Conservation (phyloP, 64 coral and sea anemone species). For the Porites australiensis region DNA sequence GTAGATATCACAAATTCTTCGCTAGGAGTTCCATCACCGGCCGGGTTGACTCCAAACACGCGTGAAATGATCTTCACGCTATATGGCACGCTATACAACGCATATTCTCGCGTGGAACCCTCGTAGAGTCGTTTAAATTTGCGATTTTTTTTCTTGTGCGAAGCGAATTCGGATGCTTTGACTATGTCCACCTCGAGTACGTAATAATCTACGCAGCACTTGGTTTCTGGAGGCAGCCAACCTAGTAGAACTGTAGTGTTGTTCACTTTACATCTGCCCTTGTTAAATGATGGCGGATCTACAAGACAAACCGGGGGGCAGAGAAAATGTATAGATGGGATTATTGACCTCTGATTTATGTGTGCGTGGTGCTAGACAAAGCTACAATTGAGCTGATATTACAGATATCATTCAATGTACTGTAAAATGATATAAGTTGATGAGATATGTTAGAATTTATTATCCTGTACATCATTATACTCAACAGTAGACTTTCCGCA, state of each 20-base stretch:
- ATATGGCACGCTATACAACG: slow-evolving; percentile 83
- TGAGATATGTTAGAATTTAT: too few species aligned
- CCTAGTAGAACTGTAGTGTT: slow-evolving; percentile 78
- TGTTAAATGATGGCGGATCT: slow-evolving; percentile 81
- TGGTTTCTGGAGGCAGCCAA: slow-evolving; percentile 69
- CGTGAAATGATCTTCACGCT: slow-evolving; percentile 74
- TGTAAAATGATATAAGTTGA: too few species aligned
- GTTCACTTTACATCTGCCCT: slow-evolving; percentile 73
- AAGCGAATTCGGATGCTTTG: slow-evolving; percentile 64
- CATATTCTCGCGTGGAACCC: slow-evolving; percentile 74
- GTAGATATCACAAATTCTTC: slow-evolving; percentile 84
- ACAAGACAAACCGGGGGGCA: background rate
- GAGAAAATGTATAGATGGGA: too few species aligned
- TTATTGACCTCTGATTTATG: too few species aligned
- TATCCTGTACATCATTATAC: too few species aligned
- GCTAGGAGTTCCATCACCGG: slow-evolving; percentile 77
- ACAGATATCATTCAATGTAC: too few species aligned
- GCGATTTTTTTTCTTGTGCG: slow-evolving; percentile 71
- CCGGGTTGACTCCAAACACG: slow-evolving; percentile 77
- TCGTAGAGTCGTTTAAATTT: slow-evolving; percentile 84
- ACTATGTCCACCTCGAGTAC: slow-evolving; percentile 80
- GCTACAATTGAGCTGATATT: too few species aligned
- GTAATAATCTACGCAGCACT: slow-evolving; percentile 85
- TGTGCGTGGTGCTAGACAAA: background rate
- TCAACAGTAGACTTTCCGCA: too few species aligned